phyloP scores from a whole-genome alignment of 2,113 vertebrate genomes.

The Ovis aries region ARS-UI_Ramb_v3.0 NC_056058.1:14247501-14248000 shows the following conservation, averaged over 20 bases:
- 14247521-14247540: background rate
- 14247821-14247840: background rate
- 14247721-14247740: background rate
- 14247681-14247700: background rate
- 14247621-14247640: background rate
- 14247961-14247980: background rate
- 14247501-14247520: background rate
- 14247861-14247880: slow-evolving; percentile 76
- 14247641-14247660: background rate
- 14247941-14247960: background rate
- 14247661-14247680: background rate
- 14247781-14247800: background rate
- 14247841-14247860: slow-evolving; percentile 82
- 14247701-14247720: background rate
- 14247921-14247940: background rate
- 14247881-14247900: slow-evolving; percentile 88
- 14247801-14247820: background rate
- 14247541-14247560: background rate
- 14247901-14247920: slow-evolving; percentile 81
- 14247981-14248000: background rate
- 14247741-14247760: background rate
- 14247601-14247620: background rate
- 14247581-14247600: background rate
- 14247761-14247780: slow-evolving; percentile 28
- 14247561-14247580: background rate